Conservation (phyloP, 2,113 vertebrate species). For the Spea bombifrons region DNA sequence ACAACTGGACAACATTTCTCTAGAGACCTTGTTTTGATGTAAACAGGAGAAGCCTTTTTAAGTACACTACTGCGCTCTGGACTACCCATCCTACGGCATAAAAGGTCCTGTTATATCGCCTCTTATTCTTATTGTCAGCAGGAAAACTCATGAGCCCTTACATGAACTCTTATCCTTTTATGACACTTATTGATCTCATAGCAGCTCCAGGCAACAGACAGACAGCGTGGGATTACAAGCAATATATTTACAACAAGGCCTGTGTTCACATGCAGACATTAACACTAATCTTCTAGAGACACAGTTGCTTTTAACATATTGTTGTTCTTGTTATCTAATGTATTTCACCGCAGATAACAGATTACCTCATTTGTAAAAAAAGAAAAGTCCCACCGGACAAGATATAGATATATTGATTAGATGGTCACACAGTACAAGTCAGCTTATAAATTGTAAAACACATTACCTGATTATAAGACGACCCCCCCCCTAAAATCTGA, state of each 20-base stretch:
- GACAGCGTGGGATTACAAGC: conserved; percentile 15
- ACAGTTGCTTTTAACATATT: neutral
- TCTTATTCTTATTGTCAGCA: conserved; percentile 12
- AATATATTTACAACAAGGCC: conserved; percentile 3
- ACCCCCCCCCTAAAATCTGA: no score
- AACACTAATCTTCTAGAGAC: neutral
- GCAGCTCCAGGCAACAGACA: conserved; percentile 23
- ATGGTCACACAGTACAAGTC: no score
- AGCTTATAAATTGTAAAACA: no score
- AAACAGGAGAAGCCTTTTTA: conserved; percentile 18
- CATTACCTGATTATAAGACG: no score
- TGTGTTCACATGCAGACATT: conserved; percentile 1
- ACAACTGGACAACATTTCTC: neutral
- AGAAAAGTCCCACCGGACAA: no score
- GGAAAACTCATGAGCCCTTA: conserved; percentile 5
- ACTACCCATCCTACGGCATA: neutral
- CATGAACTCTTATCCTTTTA: conserved; percentile 24
- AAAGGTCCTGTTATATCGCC: conserved; percentile 20
- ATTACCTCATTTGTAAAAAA: no score
- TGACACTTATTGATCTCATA: conserved; percentile 33
- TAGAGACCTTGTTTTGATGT: neutral
- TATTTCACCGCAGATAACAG: no score
- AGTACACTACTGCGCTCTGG: neutral
- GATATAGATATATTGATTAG: no score
- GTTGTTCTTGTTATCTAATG: neutral